Conservation (phyloP, 1,140 invertebrate species). For the Apis mellifera region DNA sequence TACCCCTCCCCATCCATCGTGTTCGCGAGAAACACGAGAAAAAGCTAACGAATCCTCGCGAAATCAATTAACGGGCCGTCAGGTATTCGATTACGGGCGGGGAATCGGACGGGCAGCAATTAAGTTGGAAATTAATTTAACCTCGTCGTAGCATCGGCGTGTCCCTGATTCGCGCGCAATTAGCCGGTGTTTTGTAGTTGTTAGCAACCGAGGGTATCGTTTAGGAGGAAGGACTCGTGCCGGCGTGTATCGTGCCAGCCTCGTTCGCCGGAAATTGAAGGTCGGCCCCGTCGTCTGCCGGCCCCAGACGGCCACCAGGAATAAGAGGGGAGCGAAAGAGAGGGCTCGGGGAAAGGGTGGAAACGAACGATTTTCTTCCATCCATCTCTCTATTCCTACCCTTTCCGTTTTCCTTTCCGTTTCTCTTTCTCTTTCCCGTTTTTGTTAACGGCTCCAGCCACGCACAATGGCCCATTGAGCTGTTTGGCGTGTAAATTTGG, state of each 20-base stretch:
- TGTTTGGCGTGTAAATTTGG: slow-evolving; percentile 32
- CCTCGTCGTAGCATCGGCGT: slow-evolving; percentile 32
- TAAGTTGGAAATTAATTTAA: slow-evolving; percentile 59
- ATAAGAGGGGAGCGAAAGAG: not conserved
- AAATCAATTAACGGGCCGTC: slow-evolving; percentile 38
- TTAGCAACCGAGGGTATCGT: slow-evolving; percentile 35
- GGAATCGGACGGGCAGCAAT: slow-evolving; percentile 45
- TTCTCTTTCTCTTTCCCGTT: not conserved
- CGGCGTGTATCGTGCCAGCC: slow-evolving; percentile 27
- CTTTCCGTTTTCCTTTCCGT: not conserved
- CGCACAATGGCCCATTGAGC: slow-evolving; percentile 1
- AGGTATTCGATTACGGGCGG: slow-evolving; percentile 21
- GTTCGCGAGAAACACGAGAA: not conserved
- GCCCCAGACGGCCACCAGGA: not conserved
- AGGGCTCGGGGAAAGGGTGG: not conserved
- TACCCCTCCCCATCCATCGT: no score
- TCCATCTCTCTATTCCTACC: no score
- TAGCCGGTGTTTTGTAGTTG: slow-evolving; percentile 46
- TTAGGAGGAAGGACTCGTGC: slow-evolving; percentile 9
- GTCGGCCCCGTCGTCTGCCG: slow-evolving; percentile 39
- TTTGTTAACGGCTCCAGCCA: not conserved
- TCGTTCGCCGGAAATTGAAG: slow-evolving; percentile 65
- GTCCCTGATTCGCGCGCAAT: slow-evolving; percentile 41
- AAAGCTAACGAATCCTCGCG: slow-evolving; percentile 26
- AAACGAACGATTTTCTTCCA: slow-evolving; percentile 16